Evolutionary conservation across 2,797 vertebrate species (phyloP), one percentile per base, ranked within the genome.

Genomic region (Aphelocoma californica): DNA sequence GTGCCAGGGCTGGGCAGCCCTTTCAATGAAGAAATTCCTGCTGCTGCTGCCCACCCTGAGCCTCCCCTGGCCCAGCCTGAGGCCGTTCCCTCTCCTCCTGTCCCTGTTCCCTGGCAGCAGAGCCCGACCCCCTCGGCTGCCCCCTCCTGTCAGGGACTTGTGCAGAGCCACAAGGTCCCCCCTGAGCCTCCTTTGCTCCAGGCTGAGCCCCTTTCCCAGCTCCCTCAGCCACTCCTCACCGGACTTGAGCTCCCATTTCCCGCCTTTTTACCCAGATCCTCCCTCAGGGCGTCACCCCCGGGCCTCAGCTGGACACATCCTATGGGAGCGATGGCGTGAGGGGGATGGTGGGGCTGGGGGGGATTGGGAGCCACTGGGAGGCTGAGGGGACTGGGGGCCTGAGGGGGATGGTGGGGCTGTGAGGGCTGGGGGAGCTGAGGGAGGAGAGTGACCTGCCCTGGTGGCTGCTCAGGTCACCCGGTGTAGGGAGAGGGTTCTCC

Each of bases 11-110:
- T 6, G 6, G 25, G 20, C 9, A 11, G 36, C 3, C 2, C 47
- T 36, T 45, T 12, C 4, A 2, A 4, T 0, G 5, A 9, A 9
- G 28, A 14, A 70, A 36, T 36, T 71, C 5, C 26, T 3, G 3
- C 26, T 3, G 2, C 1, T 14, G 1, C 18, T 14, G 1, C 21
- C 32, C 47, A 8, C 2, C 29, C 56, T 61, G 25, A 11, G 1
- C 13, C 47, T 61, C 1, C 47, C 72, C 64, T 53, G 62, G 47
- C 19, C n/a, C 54, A 53, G n/a, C 40, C 29, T 69, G 56, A 34
- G 47, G 47, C 64, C 3, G 5, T 69, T 69, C 36, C 83, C 47
- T 53, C 72, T 61, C 15, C 54, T 86, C 72, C 64, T 53, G 40
- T 53, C 64, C 56, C 36, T 36, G 36, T 36, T 36, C 36, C 36